Evolutionary conservation across 2,113 vertebrate genomes (phyloP), one percentile per base, ranked within the genome.

Genomic region (Anarhynchus alexandrinus): DNA sequence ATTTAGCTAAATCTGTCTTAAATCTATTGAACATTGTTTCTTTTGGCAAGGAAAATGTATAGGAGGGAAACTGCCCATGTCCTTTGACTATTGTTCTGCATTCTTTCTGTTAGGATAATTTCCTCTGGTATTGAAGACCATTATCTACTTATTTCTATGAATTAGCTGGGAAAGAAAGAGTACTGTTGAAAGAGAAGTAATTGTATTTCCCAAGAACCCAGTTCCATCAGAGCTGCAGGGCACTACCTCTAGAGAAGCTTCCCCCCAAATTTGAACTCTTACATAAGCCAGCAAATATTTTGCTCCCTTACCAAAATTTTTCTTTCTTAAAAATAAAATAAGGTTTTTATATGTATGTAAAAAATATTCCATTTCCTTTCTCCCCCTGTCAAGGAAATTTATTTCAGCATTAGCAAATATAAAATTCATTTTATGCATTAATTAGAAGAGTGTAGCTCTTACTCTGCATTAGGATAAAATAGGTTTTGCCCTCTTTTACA

Each of bases 11-110:
- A 58, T 69, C 49, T 90, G 51, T 2, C 8, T 90, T 69, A 73
- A 65, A 61, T 57, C 21, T 88, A 8, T 57, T 34, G 34, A 88
- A 38, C 1, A 2, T 22, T 66, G 5, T 12, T 73, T 65, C 15
- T 86, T 92, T 86, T 64, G 59, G 23, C 11, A 77, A 67, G 59
- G 7, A 67, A 81, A 61, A 67, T 21, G 2, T 34, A 25, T 64
- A 78, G 12, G 15, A 52, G 21, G 40, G 43, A 88, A 92, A 61
- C 13, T 52, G 9, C 6, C 5, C 0, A 0, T 29, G 7, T 34
- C 7, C 6, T 86, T 71, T 62, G 32, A 21, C 13, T 38, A 22
- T 4, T 38, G 49, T 49, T 77, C 73, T 71, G 29, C n/a, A 54
- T 51, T 54, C 13, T 64, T 80, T 78, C 51, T 83, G 5, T 52